These are phyloP conservation scores for Nomada goodeniana DNA, from an alignment of 2,888 invertebrate species.

Conservation along the genomic window DNA sequence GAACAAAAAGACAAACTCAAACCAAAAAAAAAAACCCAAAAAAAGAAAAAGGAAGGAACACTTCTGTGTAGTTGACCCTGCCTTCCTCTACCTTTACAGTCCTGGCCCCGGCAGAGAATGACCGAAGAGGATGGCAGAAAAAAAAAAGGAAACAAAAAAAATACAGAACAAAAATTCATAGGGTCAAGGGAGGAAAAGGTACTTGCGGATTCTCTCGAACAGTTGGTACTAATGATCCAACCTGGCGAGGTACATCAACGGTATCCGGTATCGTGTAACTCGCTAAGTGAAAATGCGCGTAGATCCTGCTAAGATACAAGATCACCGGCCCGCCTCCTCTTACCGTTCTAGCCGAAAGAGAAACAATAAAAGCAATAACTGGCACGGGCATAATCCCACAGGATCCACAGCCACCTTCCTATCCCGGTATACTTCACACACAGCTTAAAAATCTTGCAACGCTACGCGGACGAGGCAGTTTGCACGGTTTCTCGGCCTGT, in stretches of 20 bases:
- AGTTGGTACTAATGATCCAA: slow-evolving; percentile 81
- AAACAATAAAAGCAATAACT: slow-evolving; percentile 70
- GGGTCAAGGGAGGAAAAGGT: slow-evolving; percentile 47
- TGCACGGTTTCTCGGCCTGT: slow-evolving; percentile 29
- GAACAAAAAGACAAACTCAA: slow-evolving; percentile 2
- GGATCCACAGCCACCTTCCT: slow-evolving; percentile 53
- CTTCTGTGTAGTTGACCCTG: slow-evolving; percentile 23
- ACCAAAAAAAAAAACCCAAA: neutral
- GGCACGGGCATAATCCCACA: slow-evolving; percentile 69
- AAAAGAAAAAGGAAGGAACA: slow-evolving; percentile 51
- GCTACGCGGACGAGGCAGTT: neutral
- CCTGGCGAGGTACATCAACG: slow-evolving; percentile 68
- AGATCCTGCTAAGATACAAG: slow-evolving; percentile 78
- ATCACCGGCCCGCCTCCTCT: slow-evolving; percentile 30
- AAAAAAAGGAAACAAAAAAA: slow-evolving; percentile 27
- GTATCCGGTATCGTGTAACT: slow-evolving; percentile 81
- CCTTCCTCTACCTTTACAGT: slow-evolving; percentile 21
- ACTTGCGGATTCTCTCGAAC: slow-evolving; percentile 71
- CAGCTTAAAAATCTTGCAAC: neutral
- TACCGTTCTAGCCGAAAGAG: slow-evolving; percentile 47
- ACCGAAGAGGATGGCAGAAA: slow-evolving; percentile 5
- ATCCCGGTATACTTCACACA: neutral
- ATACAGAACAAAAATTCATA: slow-evolving; percentile 26
- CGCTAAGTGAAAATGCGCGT: slow-evolving; percentile 83
- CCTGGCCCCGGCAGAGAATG: slow-evolving; percentile 5